A percentile compares a stretch with the other conserved stretches of the same genome.
Conservation (phyloP, 2,888 invertebrate species). For the Osmoderma eremita region DNA sequence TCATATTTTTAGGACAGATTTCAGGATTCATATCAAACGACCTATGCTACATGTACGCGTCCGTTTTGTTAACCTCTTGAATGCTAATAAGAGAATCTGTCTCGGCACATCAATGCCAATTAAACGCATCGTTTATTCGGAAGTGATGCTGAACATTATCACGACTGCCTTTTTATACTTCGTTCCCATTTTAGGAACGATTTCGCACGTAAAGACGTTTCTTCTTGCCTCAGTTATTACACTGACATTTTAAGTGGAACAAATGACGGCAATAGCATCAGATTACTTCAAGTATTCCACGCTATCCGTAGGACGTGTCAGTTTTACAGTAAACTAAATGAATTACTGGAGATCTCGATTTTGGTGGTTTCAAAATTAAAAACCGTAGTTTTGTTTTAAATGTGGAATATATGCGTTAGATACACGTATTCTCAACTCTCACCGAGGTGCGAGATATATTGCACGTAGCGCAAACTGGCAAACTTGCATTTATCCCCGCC, state of each 20-base stretch:
- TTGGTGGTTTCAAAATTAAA: not conserved
- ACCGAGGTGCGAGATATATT: too few species aligned
- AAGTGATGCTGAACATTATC: conserved; percentile 18
- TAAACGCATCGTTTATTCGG: conserved; percentile 28
- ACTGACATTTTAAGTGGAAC: conserved; percentile 20
- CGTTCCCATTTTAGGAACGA: conserved; percentile 9
- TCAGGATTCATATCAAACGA: conserved; percentile 3
- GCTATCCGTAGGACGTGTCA: too few species aligned
- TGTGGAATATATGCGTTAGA: too few species aligned
- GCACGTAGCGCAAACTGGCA: too few species aligned
- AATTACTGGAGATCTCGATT: too few species aligned
- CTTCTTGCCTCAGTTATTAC: conserved; percentile 16
- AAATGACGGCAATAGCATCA: not conserved
- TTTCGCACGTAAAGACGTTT: conserved; percentile 9
- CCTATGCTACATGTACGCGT: not conserved
- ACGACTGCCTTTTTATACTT: conserved; percentile 17
- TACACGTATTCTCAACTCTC: too few species aligned
- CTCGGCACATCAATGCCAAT: conserved; percentile 21
- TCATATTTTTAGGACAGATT: conserved; percentile 12
- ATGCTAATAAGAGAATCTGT: conserved; percentile 10
- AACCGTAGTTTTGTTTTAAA: too few species aligned
- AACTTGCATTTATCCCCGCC: too few species aligned
- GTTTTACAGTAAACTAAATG: too few species aligned
- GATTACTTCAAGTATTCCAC: not conserved
- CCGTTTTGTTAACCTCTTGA: conserved; percentile 7